Conservation (phyloP, 2,888 invertebrate species). For the Orthonevra nobilis region DNA sequence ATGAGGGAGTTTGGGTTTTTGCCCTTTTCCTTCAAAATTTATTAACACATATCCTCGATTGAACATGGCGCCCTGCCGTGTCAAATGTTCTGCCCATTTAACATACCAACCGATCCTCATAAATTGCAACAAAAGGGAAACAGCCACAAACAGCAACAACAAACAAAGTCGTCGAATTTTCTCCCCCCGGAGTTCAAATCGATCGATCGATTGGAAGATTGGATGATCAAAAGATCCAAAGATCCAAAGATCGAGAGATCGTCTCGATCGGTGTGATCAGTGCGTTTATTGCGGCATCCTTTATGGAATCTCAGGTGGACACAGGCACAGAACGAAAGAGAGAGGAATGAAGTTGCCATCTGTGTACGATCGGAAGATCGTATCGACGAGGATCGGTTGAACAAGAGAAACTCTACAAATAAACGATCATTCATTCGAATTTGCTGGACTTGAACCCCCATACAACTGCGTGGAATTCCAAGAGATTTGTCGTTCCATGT, state of each 20-base stretch:
- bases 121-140: conserved; percentile 59
- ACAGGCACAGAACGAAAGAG: not conserved
- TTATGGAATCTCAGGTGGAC: conserved; percentile 19
- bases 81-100: conserved; percentile 69
- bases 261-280: too few species aligned
- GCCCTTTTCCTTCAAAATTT: conserved; percentile 56
- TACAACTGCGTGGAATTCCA: conserved; percentile 38
- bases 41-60: conserved; percentile 71
- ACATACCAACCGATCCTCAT: conserved; percentile 66
- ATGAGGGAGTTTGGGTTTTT: not conserved
- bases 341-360: conserved; percentile 29
- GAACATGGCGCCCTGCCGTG: conserved; percentile 72
- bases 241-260: conserved; percentile 55
- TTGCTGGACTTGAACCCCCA: conserved; percentile 27
- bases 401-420: conserved; percentile 44
- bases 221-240: conserved; percentile 25
- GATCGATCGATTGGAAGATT: conserved; percentile 61
- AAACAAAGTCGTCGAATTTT: conserved; percentile 20
- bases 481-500: conserved; percentile 51
- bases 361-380: conserved; percentile 37
- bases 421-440: conserved; percentile 63
- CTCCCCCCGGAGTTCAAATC: conserved; percentile 54
- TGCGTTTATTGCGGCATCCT: conserved; percentile 55
- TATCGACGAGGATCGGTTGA: conserved; percentile 25
- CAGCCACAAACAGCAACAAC: conserved; percentile 18